Base-by-base conservation (phyloP, 1,140 invertebrate genomes). In the Tetragnatha versicolor region DNA sequence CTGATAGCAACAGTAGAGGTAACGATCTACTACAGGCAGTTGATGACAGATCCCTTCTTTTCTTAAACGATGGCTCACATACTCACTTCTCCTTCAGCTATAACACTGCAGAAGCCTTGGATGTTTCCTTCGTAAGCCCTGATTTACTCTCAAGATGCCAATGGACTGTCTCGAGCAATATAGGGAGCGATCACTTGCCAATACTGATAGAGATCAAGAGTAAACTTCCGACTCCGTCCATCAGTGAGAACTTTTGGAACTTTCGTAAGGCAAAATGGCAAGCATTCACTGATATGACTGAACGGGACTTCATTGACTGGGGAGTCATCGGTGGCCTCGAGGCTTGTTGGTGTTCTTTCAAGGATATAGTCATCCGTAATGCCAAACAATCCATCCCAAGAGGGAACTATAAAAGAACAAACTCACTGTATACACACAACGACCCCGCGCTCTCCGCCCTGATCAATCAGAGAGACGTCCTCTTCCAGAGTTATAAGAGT, bases 131-230 rank as follows among this genome's bases (percentile, higher is more conserved):
- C 14, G 35, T 45, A 12, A 65, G 61, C 47, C 2, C 61, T 45
- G 61, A 65, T 14, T 25, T 65, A 9, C 29, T 45, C 10, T 14
- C 35, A 22, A 9, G 10, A 17, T 25, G 37, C 61, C 17, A n/a
- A 35, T 61, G 58, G 58, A 35, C 39, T 31, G 39, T 65, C 4
- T 37, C 39, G 29, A 65, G 29, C 29, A 65, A 5, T 25, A 20
- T 65, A 20, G 61, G 61, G 5, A 65, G 61, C 2, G 35, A 65
- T 65, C 61, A 65, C 22, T 1, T 45, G 2, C 61, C 61, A 10
- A 65, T 65, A 17, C 14, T 65, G 35, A 65, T 45, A 45, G 37
- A 65, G 31, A 3, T 65, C 14, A 45, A 45, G 2, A 35, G 14
- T 27, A 45, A 65, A 65, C 37, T 3, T 7, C 17, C 17, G 39